Evolutionary conservation across 1,140 invertebrate genomes (phyloP), one percentile per base, ranked within the genome.

Genomic region (Drosophila micromelanica): DNA sequence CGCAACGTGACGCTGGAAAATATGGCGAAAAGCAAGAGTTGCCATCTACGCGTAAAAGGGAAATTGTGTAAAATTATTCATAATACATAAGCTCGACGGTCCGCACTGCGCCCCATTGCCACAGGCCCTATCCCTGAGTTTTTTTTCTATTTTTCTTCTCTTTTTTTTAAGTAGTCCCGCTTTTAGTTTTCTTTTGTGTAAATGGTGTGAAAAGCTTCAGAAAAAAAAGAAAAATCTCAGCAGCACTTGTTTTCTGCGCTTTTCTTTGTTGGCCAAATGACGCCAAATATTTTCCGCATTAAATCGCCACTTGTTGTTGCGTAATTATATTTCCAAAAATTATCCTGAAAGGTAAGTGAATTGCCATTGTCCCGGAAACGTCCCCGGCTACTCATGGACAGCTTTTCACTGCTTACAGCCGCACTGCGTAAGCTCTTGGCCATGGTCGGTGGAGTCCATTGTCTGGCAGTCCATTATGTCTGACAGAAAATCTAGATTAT

Each of bases 41-140:
- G 61, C 57, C 12, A 70, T 35, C n/a, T 45, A 38, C 72, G 37
- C 64, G 67, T 76, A 75, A 71, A 74, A 76, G 68, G 64, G 42
- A 76, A 79, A 81, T 79, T 69, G 73, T 76, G 73, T 69, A 74
- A 79, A 69, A 73, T 76, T 76, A 77, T 81, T 80, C 78, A 77
- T 70, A 70, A 64, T 76, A 69, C 45, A 65, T 74, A 77, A 79
- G 74, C 73, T 63, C 68, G 37, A 40, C 43, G 48, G 38, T 56
- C 37, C 15, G n/a, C 13, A 20, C 55, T n/a, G n/a, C 55, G 45
- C 12, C 8, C 11, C 20, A 9, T 20, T 57, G 40, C 42, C 37
- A 17, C 54, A 46, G 37, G 42, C 55, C 23, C 55, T 46, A 17
- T 54, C 46, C 48, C 23, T 38, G 27, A 6, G 27, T 27, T 27